Percentiles rank a stretch among this genome's conserved stretches.
These are phyloP conservation scores for Sialia sialis DNA, from an alignment of 2,113 vertebrate species.

Conservation along the genomic window DNA sequence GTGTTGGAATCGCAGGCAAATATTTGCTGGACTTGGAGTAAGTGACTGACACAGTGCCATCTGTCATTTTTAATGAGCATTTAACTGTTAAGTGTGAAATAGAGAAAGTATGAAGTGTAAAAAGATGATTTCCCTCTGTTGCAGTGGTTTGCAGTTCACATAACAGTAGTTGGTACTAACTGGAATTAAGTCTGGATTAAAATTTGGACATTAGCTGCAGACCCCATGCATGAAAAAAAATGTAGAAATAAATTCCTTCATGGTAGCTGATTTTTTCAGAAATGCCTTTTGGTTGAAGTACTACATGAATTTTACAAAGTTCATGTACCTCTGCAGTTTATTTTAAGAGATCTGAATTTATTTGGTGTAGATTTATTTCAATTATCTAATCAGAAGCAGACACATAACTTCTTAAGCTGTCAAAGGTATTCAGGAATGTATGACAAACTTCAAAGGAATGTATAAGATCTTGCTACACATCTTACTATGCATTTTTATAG, in stretches of 20 bases:
- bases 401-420: constrained; percentile 52
- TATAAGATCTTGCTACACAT: constrained; percentile 61
- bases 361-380: constrained; percentile 71
- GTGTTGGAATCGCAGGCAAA: background rate
- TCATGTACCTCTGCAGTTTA: constrained; percentile 57
- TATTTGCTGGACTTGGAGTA: background rate
- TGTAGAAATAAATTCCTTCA: background rate
- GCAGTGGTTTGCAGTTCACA: background rate
- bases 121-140: background rate
- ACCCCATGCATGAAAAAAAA: background rate
- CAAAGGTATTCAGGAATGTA: constrained; percentile 72
- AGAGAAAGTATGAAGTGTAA: background rate
- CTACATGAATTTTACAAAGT: constrained; percentile 45
- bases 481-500: constrained; percentile 64
- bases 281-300: constrained; percentile 51
- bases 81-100: background rate
- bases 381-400: constrained; percentile 81
- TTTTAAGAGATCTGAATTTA: constrained; percentile 70
- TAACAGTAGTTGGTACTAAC: background rate
- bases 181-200: background rate
- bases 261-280: constrained; percentile 49
- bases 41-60: background rate
- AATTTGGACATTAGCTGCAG: background rate
- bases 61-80: background rate
- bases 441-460: constrained; percentile 72